Evolutionary conservation across 2,888 invertebrate genomes (phyloP).

Genomic region (Ectemnius lituratus): DNA sequence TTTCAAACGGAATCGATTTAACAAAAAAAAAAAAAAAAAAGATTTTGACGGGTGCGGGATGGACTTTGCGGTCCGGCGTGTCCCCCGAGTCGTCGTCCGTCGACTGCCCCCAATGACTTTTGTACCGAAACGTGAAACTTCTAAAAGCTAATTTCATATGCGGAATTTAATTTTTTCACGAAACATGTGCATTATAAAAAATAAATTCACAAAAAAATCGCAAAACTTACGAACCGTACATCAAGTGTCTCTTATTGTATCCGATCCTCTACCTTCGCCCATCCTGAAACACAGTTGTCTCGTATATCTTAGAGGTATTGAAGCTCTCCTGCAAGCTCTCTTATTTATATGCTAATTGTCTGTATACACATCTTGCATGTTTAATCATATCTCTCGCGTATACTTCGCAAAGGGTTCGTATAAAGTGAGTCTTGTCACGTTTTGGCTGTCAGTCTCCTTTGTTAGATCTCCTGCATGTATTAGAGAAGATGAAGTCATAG

Average conservation of each 20-base stretch:
- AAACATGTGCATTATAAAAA: constrained; percentile 78
- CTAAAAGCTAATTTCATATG: constrained; percentile 77
- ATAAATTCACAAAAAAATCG: constrained; percentile 77
- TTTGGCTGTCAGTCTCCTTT: no score
- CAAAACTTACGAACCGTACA: constrained; percentile 67
- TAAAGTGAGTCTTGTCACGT: no score
- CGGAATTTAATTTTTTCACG: constrained; percentile 78
- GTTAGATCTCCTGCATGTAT: no score
- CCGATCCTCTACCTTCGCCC: neutral
- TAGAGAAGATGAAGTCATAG: no score
- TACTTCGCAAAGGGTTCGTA: no score
- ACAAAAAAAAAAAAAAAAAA: constrained; percentile 41
- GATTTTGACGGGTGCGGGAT: constrained; percentile 34
- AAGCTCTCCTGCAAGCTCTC: no score
- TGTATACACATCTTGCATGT: no score
- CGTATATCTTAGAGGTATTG: neutral
- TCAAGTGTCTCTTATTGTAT: constrained; percentile 22
- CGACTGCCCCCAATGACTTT: constrained; percentile 72
- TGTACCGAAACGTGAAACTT: constrained; percentile 74
- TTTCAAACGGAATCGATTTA: constrained; percentile 63
- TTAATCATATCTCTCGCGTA: no score
- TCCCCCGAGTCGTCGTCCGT: constrained; percentile 49
- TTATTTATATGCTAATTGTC: no score
- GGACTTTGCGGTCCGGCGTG: constrained; percentile 43
- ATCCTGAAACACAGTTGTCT: neutral